Base-by-base conservation (phyloP, 2,113 vertebrate genomes). In the Seriola aureovittata region DNA sequence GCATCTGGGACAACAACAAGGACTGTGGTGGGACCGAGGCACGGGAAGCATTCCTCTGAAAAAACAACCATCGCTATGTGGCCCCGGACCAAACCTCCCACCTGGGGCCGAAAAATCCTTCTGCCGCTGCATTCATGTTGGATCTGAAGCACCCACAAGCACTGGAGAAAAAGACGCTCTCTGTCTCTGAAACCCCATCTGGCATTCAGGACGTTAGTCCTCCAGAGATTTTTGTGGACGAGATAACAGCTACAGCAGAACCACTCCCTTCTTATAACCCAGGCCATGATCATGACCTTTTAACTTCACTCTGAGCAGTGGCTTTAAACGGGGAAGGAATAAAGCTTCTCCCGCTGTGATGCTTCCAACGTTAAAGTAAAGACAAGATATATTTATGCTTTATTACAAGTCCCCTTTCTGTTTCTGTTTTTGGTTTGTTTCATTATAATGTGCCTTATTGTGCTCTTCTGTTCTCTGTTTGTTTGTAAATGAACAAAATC, bases 1-100 rank as follows among this genome's bases (percentile, higher is more conserved):
- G 86, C 87, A 76, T 86, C 80, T 74, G 77, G 80, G 80, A 92
- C 83, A 91, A 91, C 86, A 94, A 93, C 91, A 90, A 92, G 79
- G 81, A 60, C 85, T 82, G 85, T 88, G 84, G 93, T 92, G 92
- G 88, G 92, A 88, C 86, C 11, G 68, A 89, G 83, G 93, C 88
- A 92, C 58, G 92, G 92, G 75, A 94, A 92, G 92, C 91, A 94
- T 94, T 92, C 88, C 71, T 89, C 84, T 90, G 85, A 89, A 90
- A 90, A 90, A 91, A 85, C 82, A 82, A 40, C 60, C 88, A 87
- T 81, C n/a, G 91, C 79, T 93, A 94, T 94, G 92, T 92, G 90
- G 91, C 87, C 36, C 55, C 0, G 42, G 46, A 85, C 88, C 91
- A 91, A 89, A 52, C 83, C 91, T 90, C 94, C 94, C 88, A 93